Percentiles rank a stretch among this genome's conserved stretches.
These are phyloP conservation scores for Aphelocoma californica DNA, from an alignment of 2,797 vertebrate genomes.

Conservation along the genomic window DNA sequence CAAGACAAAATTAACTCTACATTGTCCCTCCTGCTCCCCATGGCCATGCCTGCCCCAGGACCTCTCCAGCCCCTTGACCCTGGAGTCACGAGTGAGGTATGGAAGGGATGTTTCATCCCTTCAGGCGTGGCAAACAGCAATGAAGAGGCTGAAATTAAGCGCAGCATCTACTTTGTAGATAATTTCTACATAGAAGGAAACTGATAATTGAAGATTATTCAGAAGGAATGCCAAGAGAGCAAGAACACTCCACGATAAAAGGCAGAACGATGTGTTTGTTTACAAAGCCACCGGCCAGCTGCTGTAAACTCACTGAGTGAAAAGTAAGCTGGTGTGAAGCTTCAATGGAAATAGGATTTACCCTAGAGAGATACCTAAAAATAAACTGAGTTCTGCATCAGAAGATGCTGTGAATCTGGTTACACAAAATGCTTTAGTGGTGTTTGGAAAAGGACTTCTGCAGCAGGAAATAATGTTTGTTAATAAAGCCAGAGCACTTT, in stretches of 20 bases:
- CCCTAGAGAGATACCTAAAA: slow-evolving; percentile 54
- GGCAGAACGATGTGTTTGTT: neutral
- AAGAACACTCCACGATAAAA: neutral
- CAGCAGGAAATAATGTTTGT: neutral
- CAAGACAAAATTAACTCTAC: neutral
- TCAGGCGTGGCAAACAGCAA: neutral
- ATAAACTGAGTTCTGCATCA: slow-evolving; percentile 4
- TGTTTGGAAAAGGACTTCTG: neutral
- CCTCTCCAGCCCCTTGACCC: neutral
- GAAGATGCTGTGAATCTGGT: neutral
- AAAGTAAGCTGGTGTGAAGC: neutral
- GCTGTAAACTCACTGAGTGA: neutral
- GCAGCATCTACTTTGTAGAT: neutral
- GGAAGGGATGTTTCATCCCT: neutral
- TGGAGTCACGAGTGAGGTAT: rapidly evolving
- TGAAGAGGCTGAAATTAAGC: neutral
- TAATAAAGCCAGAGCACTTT: neutral
- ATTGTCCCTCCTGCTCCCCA: neutral
- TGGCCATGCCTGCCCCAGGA: too few species aligned
- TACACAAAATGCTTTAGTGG: neutral
- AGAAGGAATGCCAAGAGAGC: neutral
- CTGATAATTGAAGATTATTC: neutral
- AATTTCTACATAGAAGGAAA: neutral
- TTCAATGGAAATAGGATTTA: slow-evolving; percentile 15
- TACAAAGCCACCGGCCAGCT: neutral